These are phyloP conservation scores for Leistus spinibarbis DNA, from an alignment of 2,888 invertebrate species.

Conservation along the genomic window DNA sequence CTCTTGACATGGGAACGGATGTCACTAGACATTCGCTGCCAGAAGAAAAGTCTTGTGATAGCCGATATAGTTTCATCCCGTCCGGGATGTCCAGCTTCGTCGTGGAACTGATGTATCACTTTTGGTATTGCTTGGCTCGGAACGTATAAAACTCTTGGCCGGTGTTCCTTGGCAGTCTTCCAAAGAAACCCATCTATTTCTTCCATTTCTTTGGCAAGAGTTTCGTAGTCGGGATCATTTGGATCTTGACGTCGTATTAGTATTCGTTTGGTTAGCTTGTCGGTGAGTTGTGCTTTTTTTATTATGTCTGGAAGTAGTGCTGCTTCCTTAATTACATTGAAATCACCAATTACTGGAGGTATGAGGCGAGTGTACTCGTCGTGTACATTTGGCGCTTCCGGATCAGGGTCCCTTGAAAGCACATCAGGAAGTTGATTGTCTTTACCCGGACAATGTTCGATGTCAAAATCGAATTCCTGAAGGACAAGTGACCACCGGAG, in stretches of 20 bases:
- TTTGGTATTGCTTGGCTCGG: too few relatives aligned
- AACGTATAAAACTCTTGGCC: too few relatives aligned
- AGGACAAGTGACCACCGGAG: constrained; percentile 41
- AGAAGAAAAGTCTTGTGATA: too few relatives aligned
- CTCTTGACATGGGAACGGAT: too few relatives aligned
- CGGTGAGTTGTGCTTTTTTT: not conserved
- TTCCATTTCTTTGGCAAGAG: not conserved
- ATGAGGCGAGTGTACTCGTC: not conserved
- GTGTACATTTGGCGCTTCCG: not conserved
- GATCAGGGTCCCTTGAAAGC: constrained; percentile 40
- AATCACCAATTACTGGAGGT: not conserved
- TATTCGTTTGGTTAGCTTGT: not conserved
- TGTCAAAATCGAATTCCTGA: constrained; percentile 41
- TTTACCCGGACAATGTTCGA: constrained; percentile 44
- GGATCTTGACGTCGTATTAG: not conserved
- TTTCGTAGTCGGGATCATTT: not conserved
- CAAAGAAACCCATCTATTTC: not conserved
- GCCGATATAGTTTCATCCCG: not conserved
- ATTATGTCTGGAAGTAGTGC: not conserved
- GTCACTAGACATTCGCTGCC: too few relatives aligned
- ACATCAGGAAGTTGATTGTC: constrained; percentile 42
- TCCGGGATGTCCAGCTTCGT: constrained; percentile 2
- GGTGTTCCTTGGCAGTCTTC: not conserved
- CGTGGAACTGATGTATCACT: not conserved
- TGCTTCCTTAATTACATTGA: not conserved